Conservation (phyloP, 2,797 vertebrate species). For the Neosilurus hyrtlii region DNA sequence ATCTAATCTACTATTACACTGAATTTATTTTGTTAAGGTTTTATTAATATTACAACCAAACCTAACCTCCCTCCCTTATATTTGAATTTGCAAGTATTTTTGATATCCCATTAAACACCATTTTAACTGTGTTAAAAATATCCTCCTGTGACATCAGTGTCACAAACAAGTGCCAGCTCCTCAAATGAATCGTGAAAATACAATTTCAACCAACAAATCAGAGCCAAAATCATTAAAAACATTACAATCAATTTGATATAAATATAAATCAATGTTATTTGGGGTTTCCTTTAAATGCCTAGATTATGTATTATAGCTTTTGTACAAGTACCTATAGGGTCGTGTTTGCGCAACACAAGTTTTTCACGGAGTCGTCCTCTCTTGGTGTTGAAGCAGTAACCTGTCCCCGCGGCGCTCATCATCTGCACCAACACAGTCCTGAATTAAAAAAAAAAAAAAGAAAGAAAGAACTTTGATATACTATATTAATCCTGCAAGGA, state of each 20-base stretch:
- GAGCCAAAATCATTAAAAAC: background rate
- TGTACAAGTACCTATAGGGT: constrained; percentile 80
- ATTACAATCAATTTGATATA: background rate
- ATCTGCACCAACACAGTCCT: constrained; percentile 91
- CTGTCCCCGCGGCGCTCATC: constrained; percentile 88
- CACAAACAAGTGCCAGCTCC: no score
- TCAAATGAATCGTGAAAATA: background rate
- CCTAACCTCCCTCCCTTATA: background rate
- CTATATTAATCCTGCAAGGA: no score
- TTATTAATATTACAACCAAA: background rate
- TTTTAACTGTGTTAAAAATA: background rate
- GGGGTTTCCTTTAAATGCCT: background rate
- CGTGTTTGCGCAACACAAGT: constrained; percentile 82
- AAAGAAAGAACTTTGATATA: no score
- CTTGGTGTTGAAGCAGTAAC: constrained; percentile 83
- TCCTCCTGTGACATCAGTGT: background rate
- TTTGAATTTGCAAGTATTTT: background rate
- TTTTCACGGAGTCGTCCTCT: constrained; percentile 83
- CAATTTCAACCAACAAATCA: background rate
- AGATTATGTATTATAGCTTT: background rate
- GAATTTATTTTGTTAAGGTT: background rate
- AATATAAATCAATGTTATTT: no score
- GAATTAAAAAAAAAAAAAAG: background rate
- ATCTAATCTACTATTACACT: background rate
- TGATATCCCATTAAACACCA: no score